Evolutionary conservation across 1,140 invertebrate genomes (phyloP), one percentile per base, ranked within the genome.

Genomic region (Bombus sylvicola): DNA sequence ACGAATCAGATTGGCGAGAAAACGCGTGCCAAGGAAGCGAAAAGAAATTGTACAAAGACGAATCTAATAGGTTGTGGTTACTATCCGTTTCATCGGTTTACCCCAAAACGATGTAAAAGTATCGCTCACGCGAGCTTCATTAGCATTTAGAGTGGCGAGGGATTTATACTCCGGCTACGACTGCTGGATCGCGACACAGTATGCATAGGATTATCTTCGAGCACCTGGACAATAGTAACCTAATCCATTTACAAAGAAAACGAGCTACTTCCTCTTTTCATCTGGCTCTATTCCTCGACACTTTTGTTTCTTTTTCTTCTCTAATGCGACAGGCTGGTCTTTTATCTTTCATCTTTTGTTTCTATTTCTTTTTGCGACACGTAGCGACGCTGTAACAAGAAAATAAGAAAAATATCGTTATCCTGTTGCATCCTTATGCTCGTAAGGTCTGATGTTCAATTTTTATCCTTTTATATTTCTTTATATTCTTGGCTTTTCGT

Each of bases 121-220:
- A 89, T 91, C 87, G 86, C 79, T 89, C 82, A 86, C 83, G 66
- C 86, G 82, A 81, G 68, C 77, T 87, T 93, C 92, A 92, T 93
- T 93, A 93, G 92, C 92, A 93, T 93, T 93, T 93, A 93, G 91
- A 93, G 90, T 91, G 90, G 88, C 82, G 86, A 87, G 91, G 89
- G 91, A 93, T 93, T 93, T 92, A 92, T 92, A 89, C 88, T 87
- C 79, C 37, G 78, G 81, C 86, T 86, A 86, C 66, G 91, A 92
- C 87, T 92, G 88, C 83, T 87, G 89, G 84, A 92, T 93, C 92
- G 88, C 88, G 85, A 93, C 85, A 86, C 87, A 87, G 86, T 89
- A 92, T 93, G 92, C 92, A 93, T 92, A 87, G 87, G 77, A 93
- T 93, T 93, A 92, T 91, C 88, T 89, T 87, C 72, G 90, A 89